These are phyloP conservation scores for Chromobotia macracanthus DNA, from an alignment of 2,797 vertebrate species.

Conservation along the genomic window DNA sequence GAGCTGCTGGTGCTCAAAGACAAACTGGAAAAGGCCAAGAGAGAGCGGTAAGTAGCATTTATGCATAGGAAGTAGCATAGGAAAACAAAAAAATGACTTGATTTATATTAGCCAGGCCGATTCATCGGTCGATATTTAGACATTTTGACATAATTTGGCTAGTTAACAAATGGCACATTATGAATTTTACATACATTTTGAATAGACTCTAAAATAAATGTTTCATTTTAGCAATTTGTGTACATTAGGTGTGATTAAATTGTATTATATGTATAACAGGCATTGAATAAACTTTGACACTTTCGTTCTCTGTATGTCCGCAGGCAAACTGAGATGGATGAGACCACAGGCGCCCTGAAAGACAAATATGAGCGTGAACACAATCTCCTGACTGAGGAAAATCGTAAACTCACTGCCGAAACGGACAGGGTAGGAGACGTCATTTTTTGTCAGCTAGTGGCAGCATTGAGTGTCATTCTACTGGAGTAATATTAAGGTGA, in stretches of 20 bases:
- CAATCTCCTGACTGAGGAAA: slow-evolving; percentile 85
- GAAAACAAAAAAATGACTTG: too few relatives aligned
- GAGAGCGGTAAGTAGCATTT: slow-evolving; percentile 85
- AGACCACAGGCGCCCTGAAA: slow-evolving; percentile 80
- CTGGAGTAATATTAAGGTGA: background rate
- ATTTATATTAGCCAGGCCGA: background rate
- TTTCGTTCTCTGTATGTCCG: background rate
- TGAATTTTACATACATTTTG: too few relatives aligned
- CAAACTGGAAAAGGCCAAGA: slow-evolving; percentile 88
- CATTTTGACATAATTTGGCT: too few relatives aligned
- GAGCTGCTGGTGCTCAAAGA: slow-evolving; percentile 88
- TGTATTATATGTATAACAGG: too few relatives aligned
- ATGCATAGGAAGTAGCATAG: too few relatives aligned
- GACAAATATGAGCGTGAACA: slow-evolving; percentile 89
- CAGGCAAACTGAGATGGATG: slow-evolving; percentile 89
- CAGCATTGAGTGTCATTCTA: too few relatives aligned
- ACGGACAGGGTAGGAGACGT: slow-evolving; percentile 82
- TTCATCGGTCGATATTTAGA: background rate
- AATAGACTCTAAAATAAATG: too few relatives aligned
- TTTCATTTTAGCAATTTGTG: too few relatives aligned
- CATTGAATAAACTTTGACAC: too few relatives aligned
- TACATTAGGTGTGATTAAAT: too few relatives aligned
- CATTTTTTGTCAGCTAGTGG: too few relatives aligned
- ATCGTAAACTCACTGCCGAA: slow-evolving; percentile 86
- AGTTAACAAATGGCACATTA: background rate